These are phyloP conservation scores for Cygnus olor DNA, from an alignment of 2,797 vertebrate genomes.

Conservation along the genomic window DNA sequence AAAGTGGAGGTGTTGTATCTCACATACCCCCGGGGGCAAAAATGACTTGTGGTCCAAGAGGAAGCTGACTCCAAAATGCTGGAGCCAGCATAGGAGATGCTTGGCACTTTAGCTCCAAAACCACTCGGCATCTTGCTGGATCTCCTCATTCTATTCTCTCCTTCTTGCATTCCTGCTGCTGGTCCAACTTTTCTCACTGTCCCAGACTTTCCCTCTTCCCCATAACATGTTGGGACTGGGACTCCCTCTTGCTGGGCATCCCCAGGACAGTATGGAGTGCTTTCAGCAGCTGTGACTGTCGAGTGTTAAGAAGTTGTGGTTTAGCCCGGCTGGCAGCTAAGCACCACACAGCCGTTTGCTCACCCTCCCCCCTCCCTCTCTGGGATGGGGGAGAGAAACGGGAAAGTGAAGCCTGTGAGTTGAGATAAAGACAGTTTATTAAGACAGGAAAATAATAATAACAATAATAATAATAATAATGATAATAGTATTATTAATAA, in stretches of 20 bases:
- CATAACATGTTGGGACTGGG: not conserved
- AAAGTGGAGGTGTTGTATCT: not conserved
- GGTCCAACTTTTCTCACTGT: not conserved
- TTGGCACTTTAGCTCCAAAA: not conserved
- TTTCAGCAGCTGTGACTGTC: not conserved
- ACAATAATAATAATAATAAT: too few species aligned
- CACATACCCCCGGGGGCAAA: not conserved
- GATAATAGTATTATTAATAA: too few species aligned
- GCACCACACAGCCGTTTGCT: too few species aligned
- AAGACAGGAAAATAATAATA: too few species aligned
- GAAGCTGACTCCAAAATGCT: not conserved
- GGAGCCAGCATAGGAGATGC: not conserved
- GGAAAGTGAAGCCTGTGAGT: too few species aligned
- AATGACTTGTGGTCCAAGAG: not conserved
- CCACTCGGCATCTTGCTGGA: not conserved
- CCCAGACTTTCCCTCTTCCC: not conserved
- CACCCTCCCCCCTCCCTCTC: too few species aligned
- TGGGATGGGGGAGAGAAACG: too few species aligned
- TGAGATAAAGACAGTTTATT: too few species aligned
- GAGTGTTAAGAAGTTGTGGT: not conserved
- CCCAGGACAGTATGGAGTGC: not conserved
- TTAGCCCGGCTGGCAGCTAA: too few species aligned
- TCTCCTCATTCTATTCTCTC: not conserved
- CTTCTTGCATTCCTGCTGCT: not conserved
- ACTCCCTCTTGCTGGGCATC: not conserved